These are phyloP conservation scores for Schizothorax lantsangensis DNA, from an alignment of 2,797 vertebrate genomes.

Conservation along the genomic window DNA sequence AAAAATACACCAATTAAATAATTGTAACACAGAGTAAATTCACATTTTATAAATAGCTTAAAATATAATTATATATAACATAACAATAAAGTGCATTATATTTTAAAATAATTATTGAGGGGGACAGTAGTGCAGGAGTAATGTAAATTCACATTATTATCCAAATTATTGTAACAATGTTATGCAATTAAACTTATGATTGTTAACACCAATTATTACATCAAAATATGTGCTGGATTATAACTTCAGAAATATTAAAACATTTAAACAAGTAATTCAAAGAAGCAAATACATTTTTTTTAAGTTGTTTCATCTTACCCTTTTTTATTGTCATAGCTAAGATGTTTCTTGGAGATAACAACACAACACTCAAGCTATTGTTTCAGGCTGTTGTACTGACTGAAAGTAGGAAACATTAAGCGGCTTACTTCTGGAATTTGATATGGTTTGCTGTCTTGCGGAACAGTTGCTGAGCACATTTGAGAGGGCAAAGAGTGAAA, in stretches of 20 bases:
- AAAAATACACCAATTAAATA: not conserved
- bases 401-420: constrained; percentile 34
- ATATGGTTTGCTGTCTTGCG: constrained; percentile 26
- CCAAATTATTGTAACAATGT: not conserved
- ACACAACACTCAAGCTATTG: constrained; percentile 8
- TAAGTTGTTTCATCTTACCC: not conserved
- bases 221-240: not conserved
- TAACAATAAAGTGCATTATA: not conserved
- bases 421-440: constrained; percentile 35
- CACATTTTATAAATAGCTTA: not conserved
- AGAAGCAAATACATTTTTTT: not conserved
- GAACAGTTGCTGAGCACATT: constrained; percentile 31
- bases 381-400: constrained; percentile 7
- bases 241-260: not conserved
- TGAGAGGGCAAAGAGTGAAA: constrained; percentile 39
- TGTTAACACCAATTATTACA: not conserved
- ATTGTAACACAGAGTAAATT: not conserved
- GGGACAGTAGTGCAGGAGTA: not conserved
- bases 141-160: not conserved
- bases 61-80: not conserved
- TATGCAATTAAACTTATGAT: not conserved
- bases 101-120: not conserved
- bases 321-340: constrained; percentile 14
- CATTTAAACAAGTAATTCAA: not conserved
- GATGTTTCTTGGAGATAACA: constrained; percentile 42